Base-by-base conservation (phyloP, 2,797 vertebrate genomes). In the Falco columbarius region DNA sequence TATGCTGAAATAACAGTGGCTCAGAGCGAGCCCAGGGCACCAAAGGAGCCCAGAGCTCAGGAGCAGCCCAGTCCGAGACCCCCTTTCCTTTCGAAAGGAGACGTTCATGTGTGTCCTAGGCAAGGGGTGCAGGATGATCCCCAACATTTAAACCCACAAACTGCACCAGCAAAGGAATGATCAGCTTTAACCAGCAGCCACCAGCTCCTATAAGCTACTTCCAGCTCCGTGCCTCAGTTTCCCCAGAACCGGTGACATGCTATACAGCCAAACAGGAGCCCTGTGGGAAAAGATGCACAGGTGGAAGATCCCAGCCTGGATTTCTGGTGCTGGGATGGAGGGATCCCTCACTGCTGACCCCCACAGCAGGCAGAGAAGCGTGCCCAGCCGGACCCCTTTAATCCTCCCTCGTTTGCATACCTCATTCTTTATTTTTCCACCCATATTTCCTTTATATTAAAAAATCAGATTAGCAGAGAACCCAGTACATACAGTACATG, bases 401-500 rank as follows among this genome's bases (percentile, higher is more conserved):
- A 87, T 80, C 63, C 49, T 46, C 38, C 75, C 34, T 34, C n/a
- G 5, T 88, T 80, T 42, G 20, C 61, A 34, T 27, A 22, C 62
- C 22, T 93, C 89, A 44, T 75, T 89, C 84, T 82, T 82, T 61
- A 29, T 75, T 90, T 75, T 54, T 73, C 74, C 51, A 42, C 54
- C 7, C 13, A 0, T 51, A 16, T 20, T 22, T 82, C 81, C 86
- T 77, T 59, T 13, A 42, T 10, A 11, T 23, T 26, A 38, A 14
- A 46, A 52, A 79, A 94, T 61, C 88, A 95, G 96, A 91, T 97
- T 96, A 97, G 44, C 32, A 14, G 79, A 21, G 58, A 90, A 84
- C 75, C 71, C 46, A 6, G 95, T 29, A 92, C 86, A 81, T 7
- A 36, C 23, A 86, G 95, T 58, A 47, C 94, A 81, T 1, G 0